phyloP scores from a whole-genome alignment of 2,888 invertebrate species.

The Clepsis dumicolana region DNA sequence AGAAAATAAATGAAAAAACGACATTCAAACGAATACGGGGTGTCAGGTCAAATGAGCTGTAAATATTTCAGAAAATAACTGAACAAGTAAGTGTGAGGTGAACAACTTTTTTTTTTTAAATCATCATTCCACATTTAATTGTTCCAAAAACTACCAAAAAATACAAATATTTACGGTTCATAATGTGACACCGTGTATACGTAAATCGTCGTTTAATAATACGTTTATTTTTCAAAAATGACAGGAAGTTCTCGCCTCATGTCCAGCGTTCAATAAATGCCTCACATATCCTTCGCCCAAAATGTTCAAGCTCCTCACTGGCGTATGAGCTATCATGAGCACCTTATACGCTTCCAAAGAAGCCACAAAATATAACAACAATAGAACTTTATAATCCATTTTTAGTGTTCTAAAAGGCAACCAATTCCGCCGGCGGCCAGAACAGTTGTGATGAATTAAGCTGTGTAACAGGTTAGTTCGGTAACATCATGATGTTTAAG shows the following conservation, averaged over 20 bases:
- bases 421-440: neutral
- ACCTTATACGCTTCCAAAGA: constrained; percentile 24
- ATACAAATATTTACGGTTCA: no score
- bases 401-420: neutral
- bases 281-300: constrained; percentile 35
- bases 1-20: no score
- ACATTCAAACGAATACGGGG: no score
- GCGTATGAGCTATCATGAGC: constrained; percentile 22
- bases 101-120: no score
- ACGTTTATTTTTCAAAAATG: no score
- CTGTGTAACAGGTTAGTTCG: neutral
- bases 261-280: constrained; percentile 23
- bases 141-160: no score
- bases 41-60: no score
- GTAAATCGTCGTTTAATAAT: no score
- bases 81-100: no score
- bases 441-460: neutral
- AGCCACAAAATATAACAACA: constrained; percentile 10
- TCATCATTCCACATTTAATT: no score
- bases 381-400: constrained; percentile 19
- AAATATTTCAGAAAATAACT: no score
- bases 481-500: neutral
- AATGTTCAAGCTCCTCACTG: constrained; percentile 35
- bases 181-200: no score
- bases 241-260: constrained; percentile 19